Evolutionary conservation across 2,113 vertebrate species (phyloP).

Genomic region (Suncus etruscus): DNA sequence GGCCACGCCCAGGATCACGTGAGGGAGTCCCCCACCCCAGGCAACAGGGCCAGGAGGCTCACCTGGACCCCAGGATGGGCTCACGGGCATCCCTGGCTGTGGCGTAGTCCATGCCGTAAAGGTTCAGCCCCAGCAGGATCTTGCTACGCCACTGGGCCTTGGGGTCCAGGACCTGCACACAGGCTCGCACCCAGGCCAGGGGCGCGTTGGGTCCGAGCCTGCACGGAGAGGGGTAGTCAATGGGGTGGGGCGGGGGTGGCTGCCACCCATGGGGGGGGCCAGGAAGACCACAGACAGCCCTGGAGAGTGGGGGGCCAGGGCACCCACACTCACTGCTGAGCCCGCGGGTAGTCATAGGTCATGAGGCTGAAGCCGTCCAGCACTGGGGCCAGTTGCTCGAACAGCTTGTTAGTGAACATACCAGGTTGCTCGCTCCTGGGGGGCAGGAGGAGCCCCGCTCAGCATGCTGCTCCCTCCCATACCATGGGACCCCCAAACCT

Average conservation of each 20-base stretch:
- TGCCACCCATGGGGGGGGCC: too few relatives aligned
- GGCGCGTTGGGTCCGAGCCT: constrained; percentile 96
- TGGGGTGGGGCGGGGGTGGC: too few relatives aligned
- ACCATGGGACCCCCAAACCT: too few relatives aligned
- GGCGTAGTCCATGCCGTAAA: constrained; percentile 96
- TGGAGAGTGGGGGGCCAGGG: neutral
- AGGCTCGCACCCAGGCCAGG: constrained; percentile 94
- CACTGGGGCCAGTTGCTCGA: constrained; percentile 92
- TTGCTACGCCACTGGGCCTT: constrained; percentile 93
- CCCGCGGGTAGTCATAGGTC: constrained; percentile 96
- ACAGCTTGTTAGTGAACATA: constrained; percentile 94
- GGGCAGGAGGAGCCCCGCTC: rapidly evolving
- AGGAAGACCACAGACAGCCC: neutral
- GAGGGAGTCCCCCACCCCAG: too few relatives aligned
- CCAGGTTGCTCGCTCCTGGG: constrained; percentile 90
- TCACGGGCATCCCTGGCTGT: constrained; percentile 89
- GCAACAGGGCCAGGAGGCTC: constrained; percentile 9
- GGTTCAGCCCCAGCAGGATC: constrained; percentile 95
- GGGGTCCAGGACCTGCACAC: constrained; percentile 94
- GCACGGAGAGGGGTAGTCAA: neutral
- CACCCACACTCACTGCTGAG: constrained; percentile 89
- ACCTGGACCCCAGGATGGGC: constrained; percentile 93
- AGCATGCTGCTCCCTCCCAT: neutral
- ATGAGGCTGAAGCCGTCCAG: constrained; percentile 97
- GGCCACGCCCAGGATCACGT: too few relatives aligned